Evolutionary conservation across 2,797 vertebrate species (phyloP).

Genomic region (Martes flavigula): DNA sequence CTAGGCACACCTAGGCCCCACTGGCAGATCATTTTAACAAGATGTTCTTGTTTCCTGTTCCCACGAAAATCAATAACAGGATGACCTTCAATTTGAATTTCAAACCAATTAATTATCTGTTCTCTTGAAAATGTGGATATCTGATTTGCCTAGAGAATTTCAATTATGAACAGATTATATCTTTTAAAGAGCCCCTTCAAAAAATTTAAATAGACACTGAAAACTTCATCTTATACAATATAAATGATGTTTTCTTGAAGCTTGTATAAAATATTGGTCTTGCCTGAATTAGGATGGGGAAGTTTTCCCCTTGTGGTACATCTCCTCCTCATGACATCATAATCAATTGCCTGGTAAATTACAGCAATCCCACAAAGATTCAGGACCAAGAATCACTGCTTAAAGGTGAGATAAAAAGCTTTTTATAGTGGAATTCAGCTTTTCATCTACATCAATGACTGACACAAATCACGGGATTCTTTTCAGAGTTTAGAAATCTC

Average conservation of each 20-base stretch:
- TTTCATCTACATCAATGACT: constrained; percentile 40
- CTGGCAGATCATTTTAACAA: constrained; percentile 66
- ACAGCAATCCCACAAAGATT: constrained; percentile 57
- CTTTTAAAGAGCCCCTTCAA: constrained; percentile 65
- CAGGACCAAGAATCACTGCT: constrained; percentile 27
- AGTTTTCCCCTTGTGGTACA: constrained; percentile 45
- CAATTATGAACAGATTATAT: constrained; percentile 71
- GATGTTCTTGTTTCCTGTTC: constrained; percentile 66
- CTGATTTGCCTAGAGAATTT: constrained; percentile 80
- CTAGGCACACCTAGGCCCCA: background rate
- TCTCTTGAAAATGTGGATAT: constrained; percentile 75
- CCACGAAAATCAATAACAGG: constrained; percentile 77
- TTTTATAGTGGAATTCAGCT: constrained; percentile 38
- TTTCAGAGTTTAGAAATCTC: constrained; percentile 41
- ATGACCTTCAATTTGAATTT: constrained; percentile 77
- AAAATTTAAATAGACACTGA: constrained; percentile 54
- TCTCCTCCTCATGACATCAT: constrained; percentile 52
- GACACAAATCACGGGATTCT: constrained; percentile 41
- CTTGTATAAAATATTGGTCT: constrained; percentile 48
- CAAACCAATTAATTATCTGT: constrained; percentile 79
- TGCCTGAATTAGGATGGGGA: constrained; percentile 49
- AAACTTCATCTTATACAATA: constrained; percentile 56
- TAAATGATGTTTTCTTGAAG: constrained; percentile 59
- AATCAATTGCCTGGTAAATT: constrained; percentile 65
- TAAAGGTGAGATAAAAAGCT: constrained; percentile 51